Conservation (phyloP, 2,113 vertebrate genomes). For the Climacteris rufus region DNA sequence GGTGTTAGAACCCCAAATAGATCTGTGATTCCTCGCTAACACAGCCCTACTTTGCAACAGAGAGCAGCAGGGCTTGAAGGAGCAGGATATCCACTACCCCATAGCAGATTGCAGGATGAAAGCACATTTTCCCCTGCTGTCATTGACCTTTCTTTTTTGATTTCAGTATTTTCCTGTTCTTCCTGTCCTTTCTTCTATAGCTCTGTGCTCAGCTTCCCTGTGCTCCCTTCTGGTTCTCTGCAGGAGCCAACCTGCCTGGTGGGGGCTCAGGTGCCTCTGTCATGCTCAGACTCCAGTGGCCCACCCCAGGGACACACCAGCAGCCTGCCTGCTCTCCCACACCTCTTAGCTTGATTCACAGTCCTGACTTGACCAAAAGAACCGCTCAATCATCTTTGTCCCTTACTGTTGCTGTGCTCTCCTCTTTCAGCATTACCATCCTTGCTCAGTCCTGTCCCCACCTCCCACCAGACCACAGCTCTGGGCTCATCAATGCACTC, state of each 20-base stretch:
- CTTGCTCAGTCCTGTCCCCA: neutral
- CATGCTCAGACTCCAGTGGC: neutral
- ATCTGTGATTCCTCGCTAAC: neutral
- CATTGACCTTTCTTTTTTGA: neutral
- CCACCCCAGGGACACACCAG: neutral
- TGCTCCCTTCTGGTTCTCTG: neutral
- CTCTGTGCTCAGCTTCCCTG: neutral
- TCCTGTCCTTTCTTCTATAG: neutral
- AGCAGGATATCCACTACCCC: neutral
- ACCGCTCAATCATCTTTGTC: neutral
- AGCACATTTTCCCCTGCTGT: neutral
- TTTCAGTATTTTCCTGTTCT: neutral
- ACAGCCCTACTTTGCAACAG: rapidly evolving
- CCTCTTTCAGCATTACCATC: neutral
- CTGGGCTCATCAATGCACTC: neutral
- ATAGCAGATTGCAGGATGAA: neutral
- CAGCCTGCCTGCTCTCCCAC: neutral
- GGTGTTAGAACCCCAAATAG: neutral
- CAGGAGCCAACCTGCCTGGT: neutral
- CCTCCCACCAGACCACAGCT: neutral
- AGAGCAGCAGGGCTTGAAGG: neutral
- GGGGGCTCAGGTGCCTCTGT: neutral
- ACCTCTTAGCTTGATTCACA: neutral
- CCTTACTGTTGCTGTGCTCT: neutral
- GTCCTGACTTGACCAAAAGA: neutral